A percentile compares a stretch with the other conserved stretches of the same genome.
Evolutionary conservation across 1,140 invertebrate genomes (phyloP).

Genomic region (Odontomachus brunneus): DNA sequence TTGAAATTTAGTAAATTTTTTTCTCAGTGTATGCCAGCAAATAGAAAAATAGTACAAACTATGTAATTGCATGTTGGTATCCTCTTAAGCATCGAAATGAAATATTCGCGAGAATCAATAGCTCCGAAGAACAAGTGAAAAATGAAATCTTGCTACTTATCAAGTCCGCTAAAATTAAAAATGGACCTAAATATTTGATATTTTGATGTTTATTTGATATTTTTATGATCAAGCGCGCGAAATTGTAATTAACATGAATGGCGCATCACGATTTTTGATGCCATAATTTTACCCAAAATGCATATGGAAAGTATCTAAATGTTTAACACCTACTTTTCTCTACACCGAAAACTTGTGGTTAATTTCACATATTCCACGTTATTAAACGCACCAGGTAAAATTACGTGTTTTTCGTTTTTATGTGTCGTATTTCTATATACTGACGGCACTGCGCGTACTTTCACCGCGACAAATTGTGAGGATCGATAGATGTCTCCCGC

Average conservation of each 20-base stretch:
- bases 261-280: no score
- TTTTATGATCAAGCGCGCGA: neutral
- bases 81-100: neutral
- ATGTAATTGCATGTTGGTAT: no score
- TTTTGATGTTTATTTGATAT: neutral
- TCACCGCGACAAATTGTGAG: slow-evolving; percentile 58
- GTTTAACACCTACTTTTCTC: neutral
- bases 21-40: no score
- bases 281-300: no score
- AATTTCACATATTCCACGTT: neutral
- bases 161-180: neutral
- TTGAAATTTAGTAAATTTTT: no score
- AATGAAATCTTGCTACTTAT: neutral
- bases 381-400: neutral
- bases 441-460: slow-evolving; percentile 26
- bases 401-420: neutral
- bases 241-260: no score
- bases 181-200: neutral
- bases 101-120: no score
- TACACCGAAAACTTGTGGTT: neutral
- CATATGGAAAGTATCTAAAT: no score
- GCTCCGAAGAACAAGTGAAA: neutral
- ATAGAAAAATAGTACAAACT: no score
- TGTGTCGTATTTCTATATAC: neutral
- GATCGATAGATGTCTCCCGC: slow-evolving; percentile 53